Percentiles rank a stretch among this genome's conserved stretches.
phyloP scores from a whole-genome alignment of 2,797 vertebrate species.

The Hydrolagus colliei region DNA sequence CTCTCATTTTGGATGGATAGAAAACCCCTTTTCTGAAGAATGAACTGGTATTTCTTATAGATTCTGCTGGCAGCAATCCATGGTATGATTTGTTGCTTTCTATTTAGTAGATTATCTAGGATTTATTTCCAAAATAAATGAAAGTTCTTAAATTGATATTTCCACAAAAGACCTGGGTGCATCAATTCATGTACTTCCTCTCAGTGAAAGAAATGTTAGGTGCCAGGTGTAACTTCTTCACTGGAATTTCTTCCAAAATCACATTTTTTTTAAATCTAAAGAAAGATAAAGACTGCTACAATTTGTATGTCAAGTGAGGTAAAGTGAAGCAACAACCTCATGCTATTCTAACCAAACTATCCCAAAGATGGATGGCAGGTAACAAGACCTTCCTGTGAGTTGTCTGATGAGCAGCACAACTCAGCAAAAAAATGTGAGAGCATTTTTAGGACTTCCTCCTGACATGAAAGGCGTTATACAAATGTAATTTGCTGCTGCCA shows the following conservation, averaged over 20 bases:
- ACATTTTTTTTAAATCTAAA: not conserved
- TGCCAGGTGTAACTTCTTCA: not conserved
- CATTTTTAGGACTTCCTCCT: too few species aligned
- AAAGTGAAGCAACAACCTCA: not conserved
- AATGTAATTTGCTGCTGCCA: too few species aligned
- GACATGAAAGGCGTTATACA: too few species aligned
- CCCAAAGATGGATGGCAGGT: not conserved
- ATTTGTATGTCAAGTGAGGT: not conserved
- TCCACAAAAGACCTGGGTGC: too few species aligned
- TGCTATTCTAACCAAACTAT: not conserved
- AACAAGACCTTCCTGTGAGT: slow-evolving; percentile 44
- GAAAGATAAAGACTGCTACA: not conserved
- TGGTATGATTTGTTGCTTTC: too few species aligned
- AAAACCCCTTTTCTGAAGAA: not conserved
- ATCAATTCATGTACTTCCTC: too few species aligned
- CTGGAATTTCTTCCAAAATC: not conserved
- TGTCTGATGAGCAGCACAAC: too few species aligned
- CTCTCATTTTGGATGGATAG: not conserved
- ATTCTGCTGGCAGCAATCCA: not conserved
- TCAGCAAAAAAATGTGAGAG: slow-evolving; percentile 46
- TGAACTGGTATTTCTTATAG: not conserved
- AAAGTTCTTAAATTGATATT: too few species aligned
- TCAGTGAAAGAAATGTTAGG: not conserved
- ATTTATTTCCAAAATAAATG: too few species aligned
- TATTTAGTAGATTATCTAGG: too few species aligned